Evolutionary conservation across 2,888 invertebrate genomes (phyloP).

Genomic region (Alitta virens): DNA sequence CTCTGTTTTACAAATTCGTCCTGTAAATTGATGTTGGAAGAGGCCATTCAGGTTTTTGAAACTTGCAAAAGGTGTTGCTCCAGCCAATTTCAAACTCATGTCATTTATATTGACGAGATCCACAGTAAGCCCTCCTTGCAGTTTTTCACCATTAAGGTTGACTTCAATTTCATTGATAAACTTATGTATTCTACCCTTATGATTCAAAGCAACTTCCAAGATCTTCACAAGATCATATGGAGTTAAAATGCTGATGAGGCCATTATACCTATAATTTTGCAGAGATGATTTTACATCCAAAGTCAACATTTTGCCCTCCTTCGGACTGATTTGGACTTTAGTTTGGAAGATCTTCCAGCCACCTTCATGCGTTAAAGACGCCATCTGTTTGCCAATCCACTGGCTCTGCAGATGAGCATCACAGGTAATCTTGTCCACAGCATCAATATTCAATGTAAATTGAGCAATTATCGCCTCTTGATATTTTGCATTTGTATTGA

Average conservation of each 20-base stretch:
- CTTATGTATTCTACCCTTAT: not conserved
- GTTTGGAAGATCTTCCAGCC: slow-evolving; percentile 7
- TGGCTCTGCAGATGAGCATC: too few species aligned
- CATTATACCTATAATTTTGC: too few species aligned
- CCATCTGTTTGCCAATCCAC: too few species aligned
- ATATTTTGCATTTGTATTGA: too few species aligned
- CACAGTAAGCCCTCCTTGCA: not conserved
- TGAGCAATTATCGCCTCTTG: too few species aligned
- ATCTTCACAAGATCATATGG: not conserved
- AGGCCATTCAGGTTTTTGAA: not conserved
- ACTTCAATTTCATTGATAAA: not conserved
- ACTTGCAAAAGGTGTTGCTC: not conserved
- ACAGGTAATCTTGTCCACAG: too few species aligned
- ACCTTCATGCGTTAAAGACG: slow-evolving; percentile 5
- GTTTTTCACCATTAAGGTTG: not conserved
- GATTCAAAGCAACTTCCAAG: not conserved
- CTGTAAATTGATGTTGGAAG: not conserved
- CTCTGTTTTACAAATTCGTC: not conserved
- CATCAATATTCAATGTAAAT: too few species aligned
- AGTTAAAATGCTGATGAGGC: not conserved
- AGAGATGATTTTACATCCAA: not conserved
- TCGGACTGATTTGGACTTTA: not conserved
- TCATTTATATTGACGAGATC: not conserved
- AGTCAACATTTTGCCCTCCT: not conserved
- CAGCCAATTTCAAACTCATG: not conserved